Percentiles rank a stretch among this genome's conserved stretches.
Evolutionary conservation across 2,888 invertebrate species (phyloP).

Genomic region (Mycalesis mineus): DNA sequence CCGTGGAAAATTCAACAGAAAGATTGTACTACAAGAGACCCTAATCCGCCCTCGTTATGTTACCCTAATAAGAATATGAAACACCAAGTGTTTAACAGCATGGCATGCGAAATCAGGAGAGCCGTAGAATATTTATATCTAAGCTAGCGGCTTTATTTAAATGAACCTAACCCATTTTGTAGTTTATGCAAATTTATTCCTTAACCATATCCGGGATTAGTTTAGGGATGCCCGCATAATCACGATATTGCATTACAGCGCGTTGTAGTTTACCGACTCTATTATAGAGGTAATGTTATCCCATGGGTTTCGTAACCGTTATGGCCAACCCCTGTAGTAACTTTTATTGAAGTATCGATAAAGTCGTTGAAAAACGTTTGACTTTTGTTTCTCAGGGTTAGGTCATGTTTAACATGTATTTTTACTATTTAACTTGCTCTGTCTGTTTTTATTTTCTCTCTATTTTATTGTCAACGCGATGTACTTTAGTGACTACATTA

Average conservation of each 20-base stretch:
- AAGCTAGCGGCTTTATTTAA: not conserved
- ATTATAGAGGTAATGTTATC: constrained; percentile 1
- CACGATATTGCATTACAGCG: constrained; percentile 8
- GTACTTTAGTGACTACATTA: too few relatives aligned
- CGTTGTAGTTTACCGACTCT: constrained; percentile 4
- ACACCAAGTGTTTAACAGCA: not conserved
- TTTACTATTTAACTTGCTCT: too few relatives aligned
- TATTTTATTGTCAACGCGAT: too few relatives aligned
- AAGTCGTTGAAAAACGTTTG: not conserved
- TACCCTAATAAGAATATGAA: too few relatives aligned
- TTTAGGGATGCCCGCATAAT: constrained; percentile 14
- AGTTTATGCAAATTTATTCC: constrained; percentile 26
- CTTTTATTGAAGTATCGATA: not conserved
- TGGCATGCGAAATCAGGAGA: not conserved
- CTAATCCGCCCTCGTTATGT: too few relatives aligned
- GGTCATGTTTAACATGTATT: not conserved
- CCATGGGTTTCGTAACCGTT: constrained; percentile 3
- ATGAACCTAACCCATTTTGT: constrained; percentile 19
- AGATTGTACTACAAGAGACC: too few relatives aligned
- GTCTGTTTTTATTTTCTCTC: too few relatives aligned
- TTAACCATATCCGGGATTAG: constrained; percentile 10
- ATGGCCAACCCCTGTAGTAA: not conserved
- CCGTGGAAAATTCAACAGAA: too few relatives aligned
- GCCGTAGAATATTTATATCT: too few relatives aligned
- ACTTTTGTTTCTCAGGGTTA: not conserved